Evolutionary conservation across 2,797 vertebrate species (phyloP).

Genomic region (Graptemys geographica): DNA sequence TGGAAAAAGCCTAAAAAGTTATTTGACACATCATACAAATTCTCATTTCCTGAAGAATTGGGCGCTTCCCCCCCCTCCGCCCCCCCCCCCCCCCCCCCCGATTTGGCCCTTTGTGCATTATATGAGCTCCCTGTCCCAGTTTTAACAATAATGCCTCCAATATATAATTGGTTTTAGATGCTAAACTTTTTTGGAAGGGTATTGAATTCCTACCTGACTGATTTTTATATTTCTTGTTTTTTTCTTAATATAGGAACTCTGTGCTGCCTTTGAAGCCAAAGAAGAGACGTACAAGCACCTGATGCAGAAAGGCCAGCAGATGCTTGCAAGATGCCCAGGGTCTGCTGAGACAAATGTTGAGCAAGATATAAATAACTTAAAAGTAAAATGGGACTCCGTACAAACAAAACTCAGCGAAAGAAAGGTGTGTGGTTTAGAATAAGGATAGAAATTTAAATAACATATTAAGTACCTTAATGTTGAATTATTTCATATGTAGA

Average conservation of each 20-base stretch:
- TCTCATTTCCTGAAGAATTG: constrained; percentile 33
- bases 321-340: constrained; percentile 86
- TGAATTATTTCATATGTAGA: constrained; percentile 19
- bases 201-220: constrained; percentile 45
- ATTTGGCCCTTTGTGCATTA: constrained; percentile 53
- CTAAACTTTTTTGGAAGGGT: constrained; percentile 12
- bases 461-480: constrained; percentile 12
- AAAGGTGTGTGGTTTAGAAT: constrained; percentile 86
- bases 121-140: constrained; percentile 30
- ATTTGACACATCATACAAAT: constrained; percentile 3
- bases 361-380: constrained; percentile 93
- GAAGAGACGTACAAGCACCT: constrained; percentile 90
- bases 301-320: constrained; percentile 90
- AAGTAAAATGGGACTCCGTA: constrained; percentile 95
- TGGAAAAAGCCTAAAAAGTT: background rate
- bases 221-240: background rate
- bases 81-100: background rate
- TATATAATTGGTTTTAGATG: background rate
- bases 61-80: background rate
- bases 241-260: constrained; percentile 90
- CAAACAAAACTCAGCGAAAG: constrained; percentile 92
- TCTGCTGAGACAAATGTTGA: constrained; percentile 92
- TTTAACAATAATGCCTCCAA: background rate
- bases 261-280: constrained; percentile 89
- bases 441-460: constrained; percentile 13